Conservation (phyloP, 2,113 vertebrate species). For the Tor tambroides region DNA sequence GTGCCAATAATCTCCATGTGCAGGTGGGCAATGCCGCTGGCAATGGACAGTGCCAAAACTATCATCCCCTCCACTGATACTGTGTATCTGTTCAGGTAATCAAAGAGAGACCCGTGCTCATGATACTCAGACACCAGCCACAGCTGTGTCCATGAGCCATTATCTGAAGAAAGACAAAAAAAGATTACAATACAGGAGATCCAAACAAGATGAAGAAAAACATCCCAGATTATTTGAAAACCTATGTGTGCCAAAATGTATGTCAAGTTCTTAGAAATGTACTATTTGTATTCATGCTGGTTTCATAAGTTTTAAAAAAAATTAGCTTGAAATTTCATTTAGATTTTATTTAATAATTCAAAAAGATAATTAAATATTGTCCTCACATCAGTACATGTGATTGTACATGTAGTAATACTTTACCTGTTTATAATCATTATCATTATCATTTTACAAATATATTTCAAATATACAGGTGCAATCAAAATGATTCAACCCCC, state of each 20-base stretch:
- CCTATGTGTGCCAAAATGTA: background rate
- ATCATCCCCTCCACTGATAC: slow-evolving; percentile 86
- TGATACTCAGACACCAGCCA: slow-evolving; percentile 99
- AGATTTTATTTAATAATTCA: background rate
- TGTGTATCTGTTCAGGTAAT: slow-evolving; percentile 91
- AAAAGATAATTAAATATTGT: background rate
- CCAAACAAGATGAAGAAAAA: background rate
- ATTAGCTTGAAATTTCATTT: too few relatives aligned
- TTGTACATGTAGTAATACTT: too few relatives aligned
- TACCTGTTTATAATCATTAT: too few relatives aligned
- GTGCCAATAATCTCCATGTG: slow-evolving; percentile 99
- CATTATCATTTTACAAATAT: too few relatives aligned
- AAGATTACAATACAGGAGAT: background rate
- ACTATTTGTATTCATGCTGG: background rate
- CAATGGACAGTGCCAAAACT: slow-evolving; percentile 84
- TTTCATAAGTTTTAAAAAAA: background rate
- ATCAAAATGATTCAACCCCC: too few relatives aligned
- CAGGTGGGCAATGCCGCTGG: slow-evolving; percentile 94
- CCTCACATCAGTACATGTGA: background rate
- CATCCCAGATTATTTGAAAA: background rate
- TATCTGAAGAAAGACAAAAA: slow-evolving; percentile 84
- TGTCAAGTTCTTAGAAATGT: background rate
- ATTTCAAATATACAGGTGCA: too few relatives aligned
- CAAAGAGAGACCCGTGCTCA: slow-evolving; percentile 93
- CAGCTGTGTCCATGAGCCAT: slow-evolving; percentile 96